Evolutionary conservation across 2,113 vertebrate genomes (phyloP), one percentile per base, ranked within the genome.

Genomic region (Pimephales promelas): DNA sequence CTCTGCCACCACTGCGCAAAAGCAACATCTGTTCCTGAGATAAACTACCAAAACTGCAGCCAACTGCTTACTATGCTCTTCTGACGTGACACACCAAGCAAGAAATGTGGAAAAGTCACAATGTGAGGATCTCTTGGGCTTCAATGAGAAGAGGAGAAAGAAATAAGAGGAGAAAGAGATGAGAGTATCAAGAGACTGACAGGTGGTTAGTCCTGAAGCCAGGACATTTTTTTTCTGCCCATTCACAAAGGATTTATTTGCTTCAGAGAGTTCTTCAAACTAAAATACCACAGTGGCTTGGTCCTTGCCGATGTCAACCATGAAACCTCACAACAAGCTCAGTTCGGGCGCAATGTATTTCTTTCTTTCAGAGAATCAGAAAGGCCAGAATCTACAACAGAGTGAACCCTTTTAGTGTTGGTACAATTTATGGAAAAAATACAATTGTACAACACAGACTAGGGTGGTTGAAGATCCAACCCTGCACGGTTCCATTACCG

Each of bases 1-100:
- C 75, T 72, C 83, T 85, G 81, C 77, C 83, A 85, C 54, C 83
- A 81, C 83, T 31, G 52, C 54, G 31, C 66, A 80, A 85, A 83
- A 81, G 66, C 54, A 89, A 85, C 86, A 87, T 81, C 88, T 86
- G 88, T 86, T 75, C 64, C 45, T 74, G n/a, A 70, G 56, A 82
- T 61, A 73, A 85, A 85, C 54, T 78, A 68, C n/a, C 16, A 24
- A 84, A 84, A 76, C 52, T 49, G 71, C 14, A 83, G 77, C 84
- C 79, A 79, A 79, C 62, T 52, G 59, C 83, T 86, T 82, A 80
- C 47, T 40, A 70, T 24, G 31, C 26, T 57, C 26, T 79, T 77
- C 70, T 72, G 62, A 86, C 24, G 62, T 49, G 52, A 45, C 31
- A 83, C 2, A 31, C 31, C n/a, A 72, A 76, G 64, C 36, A 10